Conservation (phyloP, 2,888 invertebrate species). For the Melanostoma scalare region DNA sequence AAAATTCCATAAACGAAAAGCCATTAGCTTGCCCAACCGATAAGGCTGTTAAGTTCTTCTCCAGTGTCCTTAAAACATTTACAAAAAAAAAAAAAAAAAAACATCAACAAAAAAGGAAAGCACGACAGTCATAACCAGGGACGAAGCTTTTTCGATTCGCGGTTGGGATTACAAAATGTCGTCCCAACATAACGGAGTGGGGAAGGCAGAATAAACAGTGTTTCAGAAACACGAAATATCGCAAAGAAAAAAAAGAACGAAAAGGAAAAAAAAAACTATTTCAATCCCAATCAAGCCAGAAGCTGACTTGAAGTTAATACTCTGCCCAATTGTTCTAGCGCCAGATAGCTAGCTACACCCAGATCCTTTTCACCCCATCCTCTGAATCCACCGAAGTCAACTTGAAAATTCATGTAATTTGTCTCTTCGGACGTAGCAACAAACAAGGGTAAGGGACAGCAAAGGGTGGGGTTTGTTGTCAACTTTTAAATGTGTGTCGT, state of each 20-base stretch:
- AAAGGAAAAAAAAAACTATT: conserved; percentile 24
- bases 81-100: conserved; percentile 23
- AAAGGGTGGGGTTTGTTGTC: conserved; percentile 30
- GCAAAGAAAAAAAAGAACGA: not conserved
- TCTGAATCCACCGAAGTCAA: conserved; percentile 8
- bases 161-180: conserved; percentile 52
- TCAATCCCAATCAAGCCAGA: conserved; percentile 51
- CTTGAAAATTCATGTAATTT: conserved; percentile 55
- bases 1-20: conserved; percentile 26
- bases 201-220: conserved; percentile 3
- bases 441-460: conserved; percentile 5
- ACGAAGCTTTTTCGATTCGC: conserved; percentile 30
- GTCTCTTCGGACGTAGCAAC: conserved; percentile 36
- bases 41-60: conserved; percentile 18
- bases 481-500: conserved; percentile 40
- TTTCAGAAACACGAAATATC: not conserved
- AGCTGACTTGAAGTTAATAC: conserved; percentile 35
- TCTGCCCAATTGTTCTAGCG: conserved; percentile 20
- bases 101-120: not conserved
- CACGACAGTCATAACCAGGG: conserved; percentile 10
- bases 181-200: conserved; percentile 21
- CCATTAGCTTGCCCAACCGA: conserved; percentile 47
- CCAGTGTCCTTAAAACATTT: conserved; percentile 36
- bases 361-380: conserved; percentile 11
- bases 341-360: not conserved